phyloP scores from a whole-genome alignment of 2,888 invertebrate species.

The Alentia gelatinosa region DNA sequence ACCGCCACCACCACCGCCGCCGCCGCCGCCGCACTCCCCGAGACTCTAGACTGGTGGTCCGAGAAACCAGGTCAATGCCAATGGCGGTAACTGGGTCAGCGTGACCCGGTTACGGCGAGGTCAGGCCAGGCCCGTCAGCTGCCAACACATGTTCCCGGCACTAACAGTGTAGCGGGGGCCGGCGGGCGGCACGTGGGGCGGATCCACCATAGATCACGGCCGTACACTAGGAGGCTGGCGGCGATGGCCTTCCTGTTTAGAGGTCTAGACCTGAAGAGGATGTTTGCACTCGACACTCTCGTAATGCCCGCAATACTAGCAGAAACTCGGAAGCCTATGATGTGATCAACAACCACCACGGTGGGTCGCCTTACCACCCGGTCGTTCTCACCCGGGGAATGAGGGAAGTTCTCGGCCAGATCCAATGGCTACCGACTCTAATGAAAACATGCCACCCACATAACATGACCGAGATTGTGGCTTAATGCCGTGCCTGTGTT shows the following conservation, averaged over 20 bases:
- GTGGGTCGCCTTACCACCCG: too few species aligned
- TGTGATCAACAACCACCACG: too few species aligned
- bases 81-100: constrained; percentile 20
- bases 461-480: too few species aligned
- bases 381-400: too few species aligned
- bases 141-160: not conserved
- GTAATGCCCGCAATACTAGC: too few species aligned
- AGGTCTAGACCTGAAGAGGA: not conserved
- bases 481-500: too few species aligned
- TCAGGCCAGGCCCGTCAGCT: not conserved
- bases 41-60: constrained; percentile 33
- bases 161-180: not conserved
- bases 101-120: constrained; percentile 44
- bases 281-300: not conserved
- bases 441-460: too few species aligned
- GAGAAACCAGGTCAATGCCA: constrained; percentile 41
- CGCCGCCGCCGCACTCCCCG: not conserved
- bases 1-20: not conserved
- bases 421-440: too few species aligned
- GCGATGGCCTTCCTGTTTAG: not conserved
- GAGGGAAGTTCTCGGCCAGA: too few species aligned
- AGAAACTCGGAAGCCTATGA: too few species aligned
- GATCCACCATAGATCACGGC: not conserved
- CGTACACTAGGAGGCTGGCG: not conserved
- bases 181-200: not conserved